phyloP scores from a whole-genome alignment of 2,888 invertebrate species.

The Phytoseiulus persimilis region DNA sequence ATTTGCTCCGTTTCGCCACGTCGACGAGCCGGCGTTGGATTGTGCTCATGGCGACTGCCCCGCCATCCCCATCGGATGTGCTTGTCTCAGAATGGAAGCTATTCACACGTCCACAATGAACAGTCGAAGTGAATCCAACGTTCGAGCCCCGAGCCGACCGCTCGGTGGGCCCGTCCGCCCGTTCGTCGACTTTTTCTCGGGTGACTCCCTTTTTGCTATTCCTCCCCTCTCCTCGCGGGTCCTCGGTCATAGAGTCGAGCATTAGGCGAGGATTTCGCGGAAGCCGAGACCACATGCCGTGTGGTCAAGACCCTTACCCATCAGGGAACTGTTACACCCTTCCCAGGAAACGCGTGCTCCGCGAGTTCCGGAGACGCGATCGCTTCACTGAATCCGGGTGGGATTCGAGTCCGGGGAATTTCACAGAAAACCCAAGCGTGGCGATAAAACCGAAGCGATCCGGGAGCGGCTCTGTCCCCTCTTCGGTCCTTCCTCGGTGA shows the following conservation, averaged over 20 bases:
- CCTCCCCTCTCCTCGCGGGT: neutral
- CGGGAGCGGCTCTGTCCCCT: neutral
- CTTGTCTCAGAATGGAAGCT: neutral
- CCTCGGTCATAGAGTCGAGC: neutral
- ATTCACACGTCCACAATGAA: slow-evolving; percentile 5
- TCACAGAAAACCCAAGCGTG: neutral
- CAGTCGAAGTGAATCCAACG: neutral
- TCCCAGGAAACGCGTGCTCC: neutral
- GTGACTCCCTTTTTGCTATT: neutral
- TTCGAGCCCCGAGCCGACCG: neutral
- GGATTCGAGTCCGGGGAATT: neutral
- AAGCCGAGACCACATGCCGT: neutral
- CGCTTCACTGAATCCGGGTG: neutral
- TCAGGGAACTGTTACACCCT: neutral
- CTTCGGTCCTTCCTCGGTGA: neutral
- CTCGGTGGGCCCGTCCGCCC: neutral
- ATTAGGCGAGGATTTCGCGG: neutral
- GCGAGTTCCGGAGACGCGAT: neutral
- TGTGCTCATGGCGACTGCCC: neutral
- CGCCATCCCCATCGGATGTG: neutral
- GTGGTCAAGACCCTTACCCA: neutral
- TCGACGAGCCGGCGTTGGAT: neutral
- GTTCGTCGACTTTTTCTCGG: neutral
- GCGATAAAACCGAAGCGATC: neutral
- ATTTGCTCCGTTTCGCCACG: neutral